Evolutionary conservation across 1,140 invertebrate species (phyloP).

Genomic region (Zaprionus nigranus): DNA sequence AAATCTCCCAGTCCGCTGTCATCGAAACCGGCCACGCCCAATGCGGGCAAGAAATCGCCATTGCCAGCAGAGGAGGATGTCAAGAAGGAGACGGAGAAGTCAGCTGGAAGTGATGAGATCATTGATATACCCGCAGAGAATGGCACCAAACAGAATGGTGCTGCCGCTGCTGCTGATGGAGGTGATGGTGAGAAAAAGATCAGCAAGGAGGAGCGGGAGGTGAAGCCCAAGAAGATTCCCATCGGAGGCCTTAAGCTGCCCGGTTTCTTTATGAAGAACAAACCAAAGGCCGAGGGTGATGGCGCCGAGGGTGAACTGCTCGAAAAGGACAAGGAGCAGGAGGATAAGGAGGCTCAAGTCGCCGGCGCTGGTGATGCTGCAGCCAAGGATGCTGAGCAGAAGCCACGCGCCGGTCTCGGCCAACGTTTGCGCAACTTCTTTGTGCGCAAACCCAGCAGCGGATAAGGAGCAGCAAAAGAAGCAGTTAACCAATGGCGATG

Average conservation of each 20-base stretch:
- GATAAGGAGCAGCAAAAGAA: constrained; percentile 74
- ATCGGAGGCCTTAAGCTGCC: constrained; percentile 93
- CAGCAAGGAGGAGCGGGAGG: constrained; percentile 88
- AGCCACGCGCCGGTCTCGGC: constrained; percentile 65
- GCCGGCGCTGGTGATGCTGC: constrained; percentile 41
- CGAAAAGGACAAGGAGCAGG: constrained; percentile 80
- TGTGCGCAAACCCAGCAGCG: constrained; percentile 69
- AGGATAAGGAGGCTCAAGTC: constrained; percentile 59
- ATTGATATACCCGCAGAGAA: constrained; percentile 82
- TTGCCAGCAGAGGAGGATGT: constrained; percentile 10
- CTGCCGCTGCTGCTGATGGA: constrained; percentile 83
- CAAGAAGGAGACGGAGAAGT: constrained; percentile 24
- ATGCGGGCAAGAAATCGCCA: constrained; percentile 53
- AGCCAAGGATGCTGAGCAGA: constrained; percentile 72
- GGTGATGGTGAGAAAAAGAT: constrained; percentile 86
- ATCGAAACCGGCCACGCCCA: constrained; percentile 71
- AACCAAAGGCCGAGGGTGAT: constrained; percentile 85
- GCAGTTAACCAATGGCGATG: constrained; percentile 67
- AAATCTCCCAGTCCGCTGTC: constrained; percentile 64
- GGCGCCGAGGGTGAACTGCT: constrained; percentile 84
- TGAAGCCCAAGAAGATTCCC: constrained; percentile 91
- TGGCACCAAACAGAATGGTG: constrained; percentile 60
- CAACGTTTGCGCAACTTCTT: constrained; percentile 80
- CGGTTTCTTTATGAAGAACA: constrained; percentile 91
- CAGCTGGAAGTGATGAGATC: constrained; percentile 80